Evolutionary conservation across 2,797 vertebrate species (phyloP).

Genomic region (Molossus molossus): DNA sequence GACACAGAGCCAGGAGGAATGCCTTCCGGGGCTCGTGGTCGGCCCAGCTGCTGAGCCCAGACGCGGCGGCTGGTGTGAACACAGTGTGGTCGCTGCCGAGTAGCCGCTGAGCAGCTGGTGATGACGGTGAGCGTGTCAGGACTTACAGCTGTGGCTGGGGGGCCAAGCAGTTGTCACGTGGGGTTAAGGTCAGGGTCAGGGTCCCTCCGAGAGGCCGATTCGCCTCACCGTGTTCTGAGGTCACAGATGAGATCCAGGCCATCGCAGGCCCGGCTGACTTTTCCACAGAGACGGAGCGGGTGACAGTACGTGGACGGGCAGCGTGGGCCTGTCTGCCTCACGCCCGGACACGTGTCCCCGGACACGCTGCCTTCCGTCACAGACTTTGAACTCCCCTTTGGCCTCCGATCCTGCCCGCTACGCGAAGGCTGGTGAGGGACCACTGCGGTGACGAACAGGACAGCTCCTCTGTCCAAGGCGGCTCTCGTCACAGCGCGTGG

Average conservation of each 20-base stretch:
- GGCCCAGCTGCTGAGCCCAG: neutral
- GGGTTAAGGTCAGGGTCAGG: neutral
- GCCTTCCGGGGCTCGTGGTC: neutral
- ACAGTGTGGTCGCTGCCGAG: neutral
- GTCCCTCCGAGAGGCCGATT: fast-evolving
- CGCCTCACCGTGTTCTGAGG: neutral
- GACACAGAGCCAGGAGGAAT: neutral
- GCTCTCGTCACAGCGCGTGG: fast-evolving
- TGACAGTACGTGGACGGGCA: fast-evolving
- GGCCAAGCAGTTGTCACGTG: neutral
- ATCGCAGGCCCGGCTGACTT: neutral
- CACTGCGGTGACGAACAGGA: neutral
- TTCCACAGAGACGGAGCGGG: neutral
- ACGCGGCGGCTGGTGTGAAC: neutral
- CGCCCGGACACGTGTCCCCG: too few relatives aligned
- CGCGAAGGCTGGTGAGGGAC: fast-evolving
- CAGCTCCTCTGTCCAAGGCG: neutral
- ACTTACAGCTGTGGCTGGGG: neutral
- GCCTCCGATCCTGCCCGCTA: fast-evolving
- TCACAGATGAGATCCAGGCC: neutral
- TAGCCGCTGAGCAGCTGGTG: neutral
- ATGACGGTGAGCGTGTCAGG: neutral
- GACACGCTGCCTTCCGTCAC: too few relatives aligned
- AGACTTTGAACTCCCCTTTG: neutral
- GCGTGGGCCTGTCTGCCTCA: fast-evolving